Base-by-base conservation (phyloP, 2,888 invertebrate genomes). In the Acanthacorydalis orientalis region DNA sequence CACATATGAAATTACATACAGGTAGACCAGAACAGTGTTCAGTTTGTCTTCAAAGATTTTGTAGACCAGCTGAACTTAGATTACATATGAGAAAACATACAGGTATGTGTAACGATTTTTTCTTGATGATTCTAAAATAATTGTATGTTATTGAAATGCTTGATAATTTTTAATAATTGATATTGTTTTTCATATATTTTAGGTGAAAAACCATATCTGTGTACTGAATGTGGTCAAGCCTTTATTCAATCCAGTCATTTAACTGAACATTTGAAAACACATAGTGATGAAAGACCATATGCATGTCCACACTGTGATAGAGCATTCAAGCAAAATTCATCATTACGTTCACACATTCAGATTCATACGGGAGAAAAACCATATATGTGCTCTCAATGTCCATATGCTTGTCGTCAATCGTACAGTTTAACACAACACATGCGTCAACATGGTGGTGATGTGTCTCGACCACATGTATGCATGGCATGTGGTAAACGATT, bases 151-250 rank as follows among this genome's bases (percentile, higher is more conserved):
- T 23, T 23, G 23, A 7, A 39, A 8, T 39, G 14, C 14, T 39
- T 11, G 16, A 15, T 16, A 15, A 16, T 39, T 39, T 15, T 39
- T 39, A 23, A 23, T 23, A 23, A 23, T 4, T 23, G 6, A 23
- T 4, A 23, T 23, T 23, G 6, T 2, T 23, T 23, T 23, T 2
- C 23, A 23, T 6, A 23, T 23, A 23, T 23, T 46, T 39, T 48
- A 62, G 64, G 63, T 38, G 63, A 63, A 51, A 64, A 62, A 50
- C 64, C 64, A 2, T 64, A 56, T 49, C 44, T 55, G 1, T 64
- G 64, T 44, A 52, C 55, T 0, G 54, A 56, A 45, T 64, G 64
- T 52, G 59, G 59, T 1, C 56, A 59, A 49, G 51, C 57, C 4
- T 64, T 64, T 50, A 56, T 55, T 34, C 64, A 64, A 50, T 56